Conservation (phyloP, 2,888 invertebrate genomes). For the Agrotis exclamationis region DNA sequence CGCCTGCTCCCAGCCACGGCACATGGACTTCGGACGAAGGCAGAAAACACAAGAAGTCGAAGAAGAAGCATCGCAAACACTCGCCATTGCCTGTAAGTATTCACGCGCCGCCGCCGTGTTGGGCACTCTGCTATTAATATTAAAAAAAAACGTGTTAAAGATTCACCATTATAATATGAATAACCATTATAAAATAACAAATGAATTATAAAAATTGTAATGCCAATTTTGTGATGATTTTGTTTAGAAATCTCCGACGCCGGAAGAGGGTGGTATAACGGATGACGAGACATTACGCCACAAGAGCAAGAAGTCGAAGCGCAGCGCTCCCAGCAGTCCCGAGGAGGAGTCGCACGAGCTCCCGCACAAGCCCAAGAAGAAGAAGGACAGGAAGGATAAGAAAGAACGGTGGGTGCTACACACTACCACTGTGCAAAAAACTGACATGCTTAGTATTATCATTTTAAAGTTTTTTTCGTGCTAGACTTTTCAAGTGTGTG, state of each 20-base stretch:
- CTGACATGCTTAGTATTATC: background rate
- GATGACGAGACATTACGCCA: constrained; percentile 86
- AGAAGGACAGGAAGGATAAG: constrained; percentile 89
- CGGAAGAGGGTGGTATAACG: constrained; percentile 87
- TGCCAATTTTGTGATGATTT: background rate
- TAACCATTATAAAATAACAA: too few relatives aligned
- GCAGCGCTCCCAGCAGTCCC: constrained; percentile 85
- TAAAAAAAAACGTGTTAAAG: too few relatives aligned
- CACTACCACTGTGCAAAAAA: background rate
- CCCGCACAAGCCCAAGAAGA: constrained; percentile 87
- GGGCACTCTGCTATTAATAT: too few relatives aligned
- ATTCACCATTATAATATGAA: too few relatives aligned
- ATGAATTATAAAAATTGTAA: too few relatives aligned
- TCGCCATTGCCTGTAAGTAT: constrained; percentile 84
- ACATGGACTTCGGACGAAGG: constrained; percentile 82
- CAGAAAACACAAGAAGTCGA: constrained; percentile 88
- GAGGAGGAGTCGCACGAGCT: constrained; percentile 75
- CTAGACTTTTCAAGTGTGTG: too few relatives aligned
- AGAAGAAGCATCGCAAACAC: constrained; percentile 92
- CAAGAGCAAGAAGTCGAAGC: constrained; percentile 84
- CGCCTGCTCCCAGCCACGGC: constrained; percentile 76
- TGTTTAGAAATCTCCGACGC: constrained; percentile 81
- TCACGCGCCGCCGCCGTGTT: too few relatives aligned
- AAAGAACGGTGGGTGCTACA: constrained; percentile 80
- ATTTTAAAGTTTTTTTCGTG: background rate